Percentiles rank a stretch among this genome's conserved stretches.
Conservation (phyloP, 2,113 vertebrate genomes). For the Phainopepla nitens region DNA sequence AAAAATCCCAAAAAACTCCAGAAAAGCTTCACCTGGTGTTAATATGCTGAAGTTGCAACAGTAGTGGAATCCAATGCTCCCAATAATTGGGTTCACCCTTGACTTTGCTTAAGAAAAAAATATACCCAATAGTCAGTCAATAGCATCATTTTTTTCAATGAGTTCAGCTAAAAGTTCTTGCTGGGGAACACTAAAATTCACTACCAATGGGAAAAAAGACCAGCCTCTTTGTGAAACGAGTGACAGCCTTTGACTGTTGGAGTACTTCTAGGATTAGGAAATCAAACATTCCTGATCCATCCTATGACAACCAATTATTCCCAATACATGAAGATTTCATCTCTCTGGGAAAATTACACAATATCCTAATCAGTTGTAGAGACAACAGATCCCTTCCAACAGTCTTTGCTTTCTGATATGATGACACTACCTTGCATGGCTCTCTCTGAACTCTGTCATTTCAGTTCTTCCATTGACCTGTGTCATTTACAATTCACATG, state of each 20-base stretch:
- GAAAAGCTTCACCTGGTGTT: not conserved
- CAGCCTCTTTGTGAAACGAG: not conserved
- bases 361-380: not conserved
- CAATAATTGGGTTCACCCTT: not conserved
- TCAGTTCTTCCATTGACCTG: not conserved
- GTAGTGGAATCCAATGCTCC: not conserved
- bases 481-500: not conserved
- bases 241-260: not conserved
- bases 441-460: not conserved
- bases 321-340: not conserved
- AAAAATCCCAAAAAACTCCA: not conserved
- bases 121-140: not conserved
- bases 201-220: not conserved
- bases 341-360: not conserved
- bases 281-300: not conserved
- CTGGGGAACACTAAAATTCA: not conserved
- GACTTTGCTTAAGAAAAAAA: not conserved
- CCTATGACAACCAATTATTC: not conserved
- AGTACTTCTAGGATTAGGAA: not conserved
- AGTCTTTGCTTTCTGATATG: not conserved
- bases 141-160: not conserved
- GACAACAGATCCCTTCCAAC: not conserved
- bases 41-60: not conserved
- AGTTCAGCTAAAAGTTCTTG: not conserved
- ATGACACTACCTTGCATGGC: not conserved